Percentiles rank a stretch among this genome's conserved stretches.
phyloP scores from a whole-genome alignment of 2,113 vertebrate species.

The Melanostigma gelatinosum region DNA sequence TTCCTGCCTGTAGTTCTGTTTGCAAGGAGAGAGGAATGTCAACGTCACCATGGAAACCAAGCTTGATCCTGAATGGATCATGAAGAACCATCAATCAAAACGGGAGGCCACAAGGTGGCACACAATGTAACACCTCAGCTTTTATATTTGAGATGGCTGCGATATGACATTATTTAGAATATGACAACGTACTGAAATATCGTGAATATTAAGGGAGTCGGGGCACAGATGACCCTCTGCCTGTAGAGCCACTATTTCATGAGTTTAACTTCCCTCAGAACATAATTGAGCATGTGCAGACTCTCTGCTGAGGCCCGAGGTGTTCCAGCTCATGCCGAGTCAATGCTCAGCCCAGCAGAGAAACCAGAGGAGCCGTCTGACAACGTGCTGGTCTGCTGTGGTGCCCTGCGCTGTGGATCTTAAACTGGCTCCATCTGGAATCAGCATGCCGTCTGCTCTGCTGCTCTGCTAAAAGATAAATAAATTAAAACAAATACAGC shows the following conservation, averaged over 20 bases:
- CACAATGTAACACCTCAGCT: constrained; percentile 6
- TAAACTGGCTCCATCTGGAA: constrained; percentile 52
- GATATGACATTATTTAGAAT: no score
- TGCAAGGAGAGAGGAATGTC: neutral
- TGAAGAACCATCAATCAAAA: constrained; percentile 36
- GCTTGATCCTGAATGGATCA: constrained; percentile 14
- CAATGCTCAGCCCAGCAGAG: constrained; percentile 35
- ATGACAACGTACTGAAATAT: no score
- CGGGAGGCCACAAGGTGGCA: neutral
- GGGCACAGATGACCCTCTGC: neutral
- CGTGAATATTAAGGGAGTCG: neutral
- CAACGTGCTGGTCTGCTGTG: constrained; percentile 27
- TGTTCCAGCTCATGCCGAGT: constrained; percentile 46
- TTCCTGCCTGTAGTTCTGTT: neutral
- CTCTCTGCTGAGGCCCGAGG: constrained; percentile 6
- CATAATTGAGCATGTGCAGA: constrained; percentile 15
- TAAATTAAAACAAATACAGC: constrained; percentile 27
- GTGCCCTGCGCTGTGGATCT: constrained; percentile 50
- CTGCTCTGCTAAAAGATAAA: constrained; percentile 42
- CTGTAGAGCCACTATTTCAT: neutral
- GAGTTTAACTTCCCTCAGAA: neutral
- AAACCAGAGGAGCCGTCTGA: constrained; percentile 30
- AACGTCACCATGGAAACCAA: constrained; percentile 20
- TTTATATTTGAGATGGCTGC: neutral
- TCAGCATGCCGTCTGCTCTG: constrained; percentile 35